Conservation (phyloP, 2,797 vertebrate genomes). For the Allobates femoralis region DNA sequence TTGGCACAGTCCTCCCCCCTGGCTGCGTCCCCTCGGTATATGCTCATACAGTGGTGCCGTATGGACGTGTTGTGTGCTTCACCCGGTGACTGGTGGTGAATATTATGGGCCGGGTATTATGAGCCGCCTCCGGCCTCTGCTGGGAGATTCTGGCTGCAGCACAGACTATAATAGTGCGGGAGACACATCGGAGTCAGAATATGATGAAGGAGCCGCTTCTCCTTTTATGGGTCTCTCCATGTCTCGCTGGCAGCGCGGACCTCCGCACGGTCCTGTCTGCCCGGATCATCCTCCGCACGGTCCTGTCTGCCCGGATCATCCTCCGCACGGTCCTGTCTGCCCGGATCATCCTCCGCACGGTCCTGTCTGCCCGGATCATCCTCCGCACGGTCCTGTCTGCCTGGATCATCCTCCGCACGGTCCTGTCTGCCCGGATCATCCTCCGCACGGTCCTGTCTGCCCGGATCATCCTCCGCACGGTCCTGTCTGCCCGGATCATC, state of each 20-base stretch:
- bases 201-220: background rate
- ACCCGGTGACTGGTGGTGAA: background rate
- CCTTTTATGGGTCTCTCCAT: slow-evolving; percentile 16
- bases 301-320: background rate
- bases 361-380: no score
- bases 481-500: no score
- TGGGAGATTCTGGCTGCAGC: background rate
- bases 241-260: background rate
- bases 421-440: no score
- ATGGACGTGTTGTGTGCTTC: background rate
- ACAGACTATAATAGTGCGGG: background rate
- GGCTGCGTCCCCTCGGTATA: background rate
- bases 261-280: background rate
- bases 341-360: no score
- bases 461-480: no score
- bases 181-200: background rate
- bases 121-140: no score
- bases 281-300: background rate
- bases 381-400: no score
- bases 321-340: no score
- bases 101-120: background rate
- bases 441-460: no score
- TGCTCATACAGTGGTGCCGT: background rate
- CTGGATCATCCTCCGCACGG: no score
- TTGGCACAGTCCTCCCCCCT: background rate